phyloP scores from a whole-genome alignment of 2,113 vertebrate species.

The Notarius lentiginosus region DNA sequence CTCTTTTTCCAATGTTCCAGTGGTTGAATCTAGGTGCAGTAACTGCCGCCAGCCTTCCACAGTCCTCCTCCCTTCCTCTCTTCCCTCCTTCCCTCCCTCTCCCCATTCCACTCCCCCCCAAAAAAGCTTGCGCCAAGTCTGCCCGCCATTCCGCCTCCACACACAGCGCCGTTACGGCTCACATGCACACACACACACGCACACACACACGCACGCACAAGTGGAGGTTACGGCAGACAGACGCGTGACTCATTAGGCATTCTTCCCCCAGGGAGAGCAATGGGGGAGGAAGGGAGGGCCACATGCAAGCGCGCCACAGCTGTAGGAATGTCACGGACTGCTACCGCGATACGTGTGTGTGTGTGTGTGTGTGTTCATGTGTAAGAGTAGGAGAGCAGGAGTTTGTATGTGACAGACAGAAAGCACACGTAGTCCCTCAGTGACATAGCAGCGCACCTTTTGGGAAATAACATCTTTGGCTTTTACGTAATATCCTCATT shows the following conservation, averaged over 20 bases:
- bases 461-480: slow-evolving; percentile 65
- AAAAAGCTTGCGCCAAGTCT: slow-evolving; percentile 68
- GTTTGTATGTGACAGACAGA: slow-evolving; percentile 47
- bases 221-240: slow-evolving; percentile 79
- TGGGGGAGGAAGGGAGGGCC: slow-evolving; percentile 69
- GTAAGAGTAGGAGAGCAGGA: slow-evolving; percentile 41
- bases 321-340: slow-evolving; percentile 79
- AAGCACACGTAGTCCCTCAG: slow-evolving; percentile 61
- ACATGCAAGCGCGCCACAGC: slow-evolving; percentile 67
- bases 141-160: slow-evolving; percentile 67
- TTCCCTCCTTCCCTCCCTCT: slow-evolving; percentile 20
- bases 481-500: slow-evolving; percentile 66
- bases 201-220: slow-evolving; percentile 62
- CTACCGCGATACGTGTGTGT: slow-evolving; percentile 64
- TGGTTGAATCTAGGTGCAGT: slow-evolving; percentile 62
- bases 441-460: slow-evolving; percentile 70
- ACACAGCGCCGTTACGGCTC: slow-evolving; percentile 44
- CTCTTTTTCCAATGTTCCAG: slow-evolving; percentile 50
- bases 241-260: slow-evolving; percentile 84
- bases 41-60: slow-evolving; percentile 57
- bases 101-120: slow-evolving; percentile 55
- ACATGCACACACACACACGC: slow-evolving; percentile 59
- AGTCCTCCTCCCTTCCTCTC: slow-evolving; percentile 24
- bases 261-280: slow-evolving; percentile 76
- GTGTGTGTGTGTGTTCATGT: slow-evolving; percentile 49